These are phyloP conservation scores for Hiodon tergisus DNA, from an alignment of 2,113 vertebrate species.

Conservation along the genomic window DNA sequence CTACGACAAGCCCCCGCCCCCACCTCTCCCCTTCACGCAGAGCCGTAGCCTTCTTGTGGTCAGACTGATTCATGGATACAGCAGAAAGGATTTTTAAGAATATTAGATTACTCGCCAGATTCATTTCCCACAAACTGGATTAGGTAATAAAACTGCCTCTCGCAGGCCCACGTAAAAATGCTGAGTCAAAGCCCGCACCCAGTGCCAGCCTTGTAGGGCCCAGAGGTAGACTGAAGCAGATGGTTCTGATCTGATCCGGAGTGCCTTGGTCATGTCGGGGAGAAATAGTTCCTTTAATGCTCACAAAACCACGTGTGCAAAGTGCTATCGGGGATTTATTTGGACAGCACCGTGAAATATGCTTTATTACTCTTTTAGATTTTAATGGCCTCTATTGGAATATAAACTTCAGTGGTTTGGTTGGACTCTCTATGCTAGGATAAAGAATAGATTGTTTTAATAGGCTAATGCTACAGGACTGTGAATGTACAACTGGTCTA, in stretches of 20 bases:
- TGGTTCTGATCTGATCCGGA: conserved; percentile 23
- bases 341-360: background rate
- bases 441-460: too few relatives aligned
- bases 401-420: too few relatives aligned
- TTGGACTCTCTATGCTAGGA: too few relatives aligned
- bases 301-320: too few relatives aligned
- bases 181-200: conserved; percentile 48
- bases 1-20: background rate
- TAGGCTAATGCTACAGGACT: too few relatives aligned
- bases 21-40: background rate
- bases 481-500: too few relatives aligned
- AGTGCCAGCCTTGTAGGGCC: background rate
- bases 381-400: too few relatives aligned
- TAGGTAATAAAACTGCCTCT: conserved; percentile 57
- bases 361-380: too few relatives aligned
- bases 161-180: conserved; percentile 28
- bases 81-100: conserved; percentile 50
- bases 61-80: conserved; percentile 46
- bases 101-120: conserved; percentile 57
- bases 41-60: conserved; percentile 28
- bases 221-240: conserved; percentile 18
- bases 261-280: background rate
- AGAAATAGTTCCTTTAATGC: too few relatives aligned
- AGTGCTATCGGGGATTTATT: background rate
- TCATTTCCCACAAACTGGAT: conserved; percentile 62